These are phyloP conservation scores for Triplophysa yarkandensis DNA, from an alignment of 2,797 vertebrate genomes.

Conservation along the genomic window DNA sequence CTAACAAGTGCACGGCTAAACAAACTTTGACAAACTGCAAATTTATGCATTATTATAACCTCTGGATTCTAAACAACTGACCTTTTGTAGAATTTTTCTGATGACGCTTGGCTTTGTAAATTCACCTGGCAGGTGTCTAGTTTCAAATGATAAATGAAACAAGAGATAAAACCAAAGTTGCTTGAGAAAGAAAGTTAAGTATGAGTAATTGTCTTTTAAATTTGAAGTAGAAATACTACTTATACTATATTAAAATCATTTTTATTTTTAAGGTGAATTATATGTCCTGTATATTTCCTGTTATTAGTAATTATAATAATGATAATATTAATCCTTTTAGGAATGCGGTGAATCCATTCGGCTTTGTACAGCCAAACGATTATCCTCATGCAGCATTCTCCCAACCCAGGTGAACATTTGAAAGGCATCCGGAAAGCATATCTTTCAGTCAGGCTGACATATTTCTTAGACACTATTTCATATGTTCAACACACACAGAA, in stretches of 20 bases:
- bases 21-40: conserved; percentile 54
- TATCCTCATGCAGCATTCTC: conserved; percentile 36
- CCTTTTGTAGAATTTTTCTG: conserved; percentile 44
- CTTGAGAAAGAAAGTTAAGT: too few species aligned
- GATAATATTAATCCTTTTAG: not conserved
- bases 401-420: conserved; percentile 28
- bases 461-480: conserved; percentile 50
- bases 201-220: too few species aligned
- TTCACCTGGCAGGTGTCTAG: conserved; percentile 41
- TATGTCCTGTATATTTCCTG: too few species aligned
- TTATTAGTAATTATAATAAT: too few species aligned
- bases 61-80: conserved; percentile 38
- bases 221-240: too few species aligned
- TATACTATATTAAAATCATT: too few species aligned
- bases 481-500: conserved; percentile 57
- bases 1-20: conserved; percentile 47
- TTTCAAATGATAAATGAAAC: conserved; percentile 11
- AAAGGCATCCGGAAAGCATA: conserved; percentile 57
- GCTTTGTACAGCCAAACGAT: not conserved
- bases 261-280: too few species aligned
- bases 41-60: conserved; percentile 56
- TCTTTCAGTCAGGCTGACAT: conserved; percentile 57
- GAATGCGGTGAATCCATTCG: not conserved
- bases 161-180: not conserved
- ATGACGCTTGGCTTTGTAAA: conserved; percentile 43